phyloP scores from a whole-genome alignment of 2,888 invertebrate species.

The Drosophila maculinotata region DNA sequence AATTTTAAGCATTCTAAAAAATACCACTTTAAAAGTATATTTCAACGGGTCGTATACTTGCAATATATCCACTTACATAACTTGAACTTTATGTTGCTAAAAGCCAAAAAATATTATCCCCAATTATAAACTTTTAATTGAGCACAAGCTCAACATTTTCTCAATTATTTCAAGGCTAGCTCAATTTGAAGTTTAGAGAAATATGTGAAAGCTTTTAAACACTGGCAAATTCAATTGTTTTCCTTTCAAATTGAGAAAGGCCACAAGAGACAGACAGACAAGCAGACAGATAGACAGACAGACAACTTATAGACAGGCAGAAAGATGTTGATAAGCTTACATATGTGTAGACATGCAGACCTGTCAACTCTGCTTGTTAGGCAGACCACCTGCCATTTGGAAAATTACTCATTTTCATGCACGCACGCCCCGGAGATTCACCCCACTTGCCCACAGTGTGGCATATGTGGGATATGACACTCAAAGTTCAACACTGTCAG shows the following conservation, averaged over 20 bases:
- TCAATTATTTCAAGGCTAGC: constrained; percentile 1
- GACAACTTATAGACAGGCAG: constrained; percentile 11
- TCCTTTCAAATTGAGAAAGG: constrained; percentile 24
- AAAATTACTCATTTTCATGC: constrained; percentile 55
- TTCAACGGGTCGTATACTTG: no score
- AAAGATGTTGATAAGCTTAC: constrained; percentile 20
- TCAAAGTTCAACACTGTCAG: constrained; percentile 63
- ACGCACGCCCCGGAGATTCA: constrained; percentile 32
- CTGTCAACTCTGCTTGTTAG: constrained; percentile 56
- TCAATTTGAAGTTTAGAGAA: constrained; percentile 6
- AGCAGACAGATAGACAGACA: constrained; percentile 12
- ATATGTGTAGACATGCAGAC: constrained; percentile 17
- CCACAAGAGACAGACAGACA: constrained; percentile 9
- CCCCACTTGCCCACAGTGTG: constrained; percentile 8
- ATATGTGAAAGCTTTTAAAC: constrained; percentile 15
- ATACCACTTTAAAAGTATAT: no score
- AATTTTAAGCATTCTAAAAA: no score
- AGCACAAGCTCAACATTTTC: not conserved
- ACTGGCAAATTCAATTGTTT: constrained; percentile 49
- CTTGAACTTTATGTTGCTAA: no score
- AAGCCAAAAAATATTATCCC: not conserved
- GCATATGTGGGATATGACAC: constrained; percentile 48
- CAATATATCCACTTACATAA: no score
- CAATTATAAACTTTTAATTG: constrained; percentile 4
- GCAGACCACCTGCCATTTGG: constrained; percentile 47